Conservation (phyloP, 2,113 vertebrate species). For the Smithornis capensis region DNA sequence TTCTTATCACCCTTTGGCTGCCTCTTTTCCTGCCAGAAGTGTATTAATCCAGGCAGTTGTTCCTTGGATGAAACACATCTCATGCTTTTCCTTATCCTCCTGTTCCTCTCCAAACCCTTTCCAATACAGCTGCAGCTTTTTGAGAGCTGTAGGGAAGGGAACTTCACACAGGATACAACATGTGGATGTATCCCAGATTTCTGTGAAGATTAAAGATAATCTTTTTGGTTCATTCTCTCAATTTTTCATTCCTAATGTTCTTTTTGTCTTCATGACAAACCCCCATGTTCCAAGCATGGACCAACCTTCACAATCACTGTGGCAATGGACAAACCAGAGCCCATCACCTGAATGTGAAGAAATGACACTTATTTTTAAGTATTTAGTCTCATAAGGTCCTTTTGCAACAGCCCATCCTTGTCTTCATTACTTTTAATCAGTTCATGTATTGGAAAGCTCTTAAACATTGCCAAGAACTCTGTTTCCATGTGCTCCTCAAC, state of each 20-base stretch:
- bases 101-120: neutral
- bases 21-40: neutral
- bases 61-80: neutral
- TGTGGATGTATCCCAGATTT: neutral
- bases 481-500: neutral
- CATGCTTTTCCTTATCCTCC: neutral
- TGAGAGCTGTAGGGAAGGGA: neutral
- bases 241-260: neutral
- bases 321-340: neutral
- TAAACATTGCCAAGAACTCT: neutral
- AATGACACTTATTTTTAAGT: fast-evolving
- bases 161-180: neutral
- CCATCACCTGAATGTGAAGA: neutral
- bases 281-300: neutral
- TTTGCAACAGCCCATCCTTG: neutral
- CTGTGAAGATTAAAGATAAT: neutral
- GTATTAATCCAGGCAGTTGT: neutral
- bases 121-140: neutral
- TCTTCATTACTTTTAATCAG: neutral
- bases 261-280: neutral
- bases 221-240: neutral
- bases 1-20: neutral
- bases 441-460: neutral
- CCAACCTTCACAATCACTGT: neutral
- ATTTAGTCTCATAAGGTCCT: neutral